Base-by-base conservation (phyloP, 2,888 invertebrate genomes). In the Acleris literana region DNA sequence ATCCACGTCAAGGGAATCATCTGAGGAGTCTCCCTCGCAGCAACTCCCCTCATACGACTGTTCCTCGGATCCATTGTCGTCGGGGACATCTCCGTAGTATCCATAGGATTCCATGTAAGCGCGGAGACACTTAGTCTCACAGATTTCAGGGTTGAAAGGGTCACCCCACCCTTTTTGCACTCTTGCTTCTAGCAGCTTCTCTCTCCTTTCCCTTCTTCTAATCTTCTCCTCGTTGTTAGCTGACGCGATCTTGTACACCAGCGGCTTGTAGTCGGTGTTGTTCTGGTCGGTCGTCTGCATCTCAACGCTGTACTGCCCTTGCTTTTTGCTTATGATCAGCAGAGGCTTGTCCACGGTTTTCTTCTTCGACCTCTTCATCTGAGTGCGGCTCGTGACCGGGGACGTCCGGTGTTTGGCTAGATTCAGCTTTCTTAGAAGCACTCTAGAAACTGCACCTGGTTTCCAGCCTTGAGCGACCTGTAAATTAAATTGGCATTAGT, bases 381-480 rank as follows among this genome's bases (percentile, higher is more conserved):
- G 77, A 63, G 74, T 81, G 1, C 72, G 65, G 20, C 68, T 69
- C 53, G 74, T 64, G 2, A 77, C 74, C 0, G 73, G 70, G 1
- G 71, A 73, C 17, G 73, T 77, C 43, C 68, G 68, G 13, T 63
- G 64, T 72, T 87, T 88, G 1, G 83, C 88, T 63, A 80, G 78
- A 25, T 84, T 86, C 6, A 91, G 72, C 69, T 81, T 79, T 33
- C 76, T 77, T 0, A 91, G 76, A 5, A 92, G 77, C 9, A 79
- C 80, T 61, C 86, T 88, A 0, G 89, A 84, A 64, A 92, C 84
- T 1, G 91, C 91, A 0, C 92, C 92, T 3, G 92, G 92, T 65
- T 76, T 86, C 92, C 92, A 92, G 39, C 87, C 88, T 44, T 76
- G 74, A n/a, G 74, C 70, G 3, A 84, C 77, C 89, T 91, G 73